Conservation (phyloP, 2,113 vertebrate species). For the Nipponia nippon region DNA sequence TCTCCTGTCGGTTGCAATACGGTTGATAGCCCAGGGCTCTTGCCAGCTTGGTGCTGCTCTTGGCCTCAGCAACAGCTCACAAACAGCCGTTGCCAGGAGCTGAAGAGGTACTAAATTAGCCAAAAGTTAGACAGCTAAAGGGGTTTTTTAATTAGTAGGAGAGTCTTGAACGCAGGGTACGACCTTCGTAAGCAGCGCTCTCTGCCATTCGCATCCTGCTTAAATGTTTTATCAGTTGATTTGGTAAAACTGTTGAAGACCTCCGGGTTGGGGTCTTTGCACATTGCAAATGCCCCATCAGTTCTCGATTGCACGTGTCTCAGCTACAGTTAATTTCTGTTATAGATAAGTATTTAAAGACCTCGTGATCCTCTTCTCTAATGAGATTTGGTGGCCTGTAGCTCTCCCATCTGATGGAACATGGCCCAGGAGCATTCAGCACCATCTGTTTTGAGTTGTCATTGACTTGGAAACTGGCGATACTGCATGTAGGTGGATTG, state of each 20-base stretch:
- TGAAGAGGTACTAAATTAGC: neutral
- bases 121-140: neutral
- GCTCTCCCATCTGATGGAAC: neutral
- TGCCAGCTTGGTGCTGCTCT: neutral
- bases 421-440: neutral
- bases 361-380: neutral
- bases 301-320: fast-evolving
- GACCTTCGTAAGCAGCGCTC: neutral
- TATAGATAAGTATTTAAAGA: neutral
- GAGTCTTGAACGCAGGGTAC: neutral
- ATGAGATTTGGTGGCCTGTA: neutral
- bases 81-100: neutral
- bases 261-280: neutral
- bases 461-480: neutral
- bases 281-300: fast-evolving
- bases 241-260: neutral
- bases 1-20: neutral
- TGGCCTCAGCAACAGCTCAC: neutral
- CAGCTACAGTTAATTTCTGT: neutral
- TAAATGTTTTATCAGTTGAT: too few species aligned
- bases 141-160: neutral
- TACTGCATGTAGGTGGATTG: neutral
- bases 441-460: neutral
- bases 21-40: neutral
- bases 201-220: neutral